phyloP scores from a whole-genome alignment of 2,888 invertebrate species.

The Pseudococcus viburni region DNA sequence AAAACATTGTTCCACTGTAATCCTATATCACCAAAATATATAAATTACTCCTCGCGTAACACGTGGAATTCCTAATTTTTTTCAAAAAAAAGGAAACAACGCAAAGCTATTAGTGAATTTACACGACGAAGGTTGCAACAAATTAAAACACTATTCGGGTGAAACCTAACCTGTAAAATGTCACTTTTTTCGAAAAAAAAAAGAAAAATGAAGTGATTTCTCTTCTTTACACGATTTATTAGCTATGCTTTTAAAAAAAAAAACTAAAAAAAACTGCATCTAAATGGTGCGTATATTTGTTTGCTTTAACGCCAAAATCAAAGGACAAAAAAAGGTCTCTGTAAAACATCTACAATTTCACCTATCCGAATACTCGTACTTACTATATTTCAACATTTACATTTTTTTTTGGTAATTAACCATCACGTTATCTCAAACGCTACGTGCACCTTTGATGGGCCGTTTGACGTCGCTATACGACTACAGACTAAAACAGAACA shows the following conservation, averaged over 20 bases:
- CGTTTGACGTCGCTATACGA: not conserved
- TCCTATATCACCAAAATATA: not conserved
- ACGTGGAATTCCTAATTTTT: slow-evolving; percentile 19
- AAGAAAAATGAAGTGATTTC: too few species aligned
- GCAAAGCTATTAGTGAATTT: slow-evolving; percentile 20
- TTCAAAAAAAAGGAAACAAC: not conserved
- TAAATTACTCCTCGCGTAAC: not conserved
- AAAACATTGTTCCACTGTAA: not conserved
- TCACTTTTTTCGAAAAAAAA: not conserved
- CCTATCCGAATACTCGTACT: not conserved
- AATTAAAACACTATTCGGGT: not conserved
- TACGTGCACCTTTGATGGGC: not conserved
- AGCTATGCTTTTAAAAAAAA: too few species aligned
- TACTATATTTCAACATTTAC: too few species aligned
- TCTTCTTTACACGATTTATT: too few species aligned
- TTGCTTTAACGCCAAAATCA: slow-evolving; percentile 34
- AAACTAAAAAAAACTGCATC: not conserved
- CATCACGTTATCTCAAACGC: not conserved
- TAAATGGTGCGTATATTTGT: slow-evolving; percentile 39
- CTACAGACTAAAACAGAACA: slow-evolving; percentile 10
- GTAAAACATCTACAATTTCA: not conserved
- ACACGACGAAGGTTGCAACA: not conserved
- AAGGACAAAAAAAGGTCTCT: not conserved
- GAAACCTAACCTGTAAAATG: not conserved
- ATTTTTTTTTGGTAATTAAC: slow-evolving; percentile 10